These are phyloP conservation scores for Rallus crepitans DNA, from an alignment of 2,797 vertebrate species.

Conservation along the genomic window DNA sequence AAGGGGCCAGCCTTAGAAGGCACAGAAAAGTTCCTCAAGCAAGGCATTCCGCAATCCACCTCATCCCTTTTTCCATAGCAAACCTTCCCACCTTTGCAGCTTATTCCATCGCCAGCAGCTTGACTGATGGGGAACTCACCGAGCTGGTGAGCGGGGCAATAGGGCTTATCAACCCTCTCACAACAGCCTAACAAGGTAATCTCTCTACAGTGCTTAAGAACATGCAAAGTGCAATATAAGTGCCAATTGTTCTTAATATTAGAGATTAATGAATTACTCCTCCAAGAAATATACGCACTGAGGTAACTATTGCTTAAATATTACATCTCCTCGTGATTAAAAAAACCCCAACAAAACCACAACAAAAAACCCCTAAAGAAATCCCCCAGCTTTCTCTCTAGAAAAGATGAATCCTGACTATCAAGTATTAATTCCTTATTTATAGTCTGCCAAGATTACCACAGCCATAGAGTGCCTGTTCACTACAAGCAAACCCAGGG, in stretches of 20 bases:
- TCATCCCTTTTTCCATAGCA: background rate
- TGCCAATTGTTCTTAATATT: constrained; percentile 35
- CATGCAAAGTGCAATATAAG: constrained; percentile 47
- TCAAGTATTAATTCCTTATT: background rate
- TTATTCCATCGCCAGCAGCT: background rate
- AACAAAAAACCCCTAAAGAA: too few relatives aligned
- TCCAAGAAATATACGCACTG: background rate
- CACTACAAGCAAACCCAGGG: background rate
- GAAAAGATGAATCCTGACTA: background rate
- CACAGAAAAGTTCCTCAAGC: constrained; percentile 5
- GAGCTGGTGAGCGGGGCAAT: too few relatives aligned
- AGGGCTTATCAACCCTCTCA: background rate
- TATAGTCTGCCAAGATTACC: background rate
- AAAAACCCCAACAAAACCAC: background rate
- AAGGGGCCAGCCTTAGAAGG: background rate
- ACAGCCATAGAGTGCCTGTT: background rate
- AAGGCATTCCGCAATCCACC: background rate
- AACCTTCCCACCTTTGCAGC: background rate
- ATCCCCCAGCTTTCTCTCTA: background rate
- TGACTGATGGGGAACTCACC: background rate
- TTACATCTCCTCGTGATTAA: background rate
- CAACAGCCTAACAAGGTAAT: constrained; percentile 5
- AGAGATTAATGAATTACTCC: constrained; percentile 26
- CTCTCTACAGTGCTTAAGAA: constrained; percentile 30
- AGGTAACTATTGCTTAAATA: constrained; percentile 48